These are phyloP conservation scores for Rhimphoctona megacephalus DNA, from an alignment of 2,888 invertebrate species.

Conservation along the genomic window DNA sequence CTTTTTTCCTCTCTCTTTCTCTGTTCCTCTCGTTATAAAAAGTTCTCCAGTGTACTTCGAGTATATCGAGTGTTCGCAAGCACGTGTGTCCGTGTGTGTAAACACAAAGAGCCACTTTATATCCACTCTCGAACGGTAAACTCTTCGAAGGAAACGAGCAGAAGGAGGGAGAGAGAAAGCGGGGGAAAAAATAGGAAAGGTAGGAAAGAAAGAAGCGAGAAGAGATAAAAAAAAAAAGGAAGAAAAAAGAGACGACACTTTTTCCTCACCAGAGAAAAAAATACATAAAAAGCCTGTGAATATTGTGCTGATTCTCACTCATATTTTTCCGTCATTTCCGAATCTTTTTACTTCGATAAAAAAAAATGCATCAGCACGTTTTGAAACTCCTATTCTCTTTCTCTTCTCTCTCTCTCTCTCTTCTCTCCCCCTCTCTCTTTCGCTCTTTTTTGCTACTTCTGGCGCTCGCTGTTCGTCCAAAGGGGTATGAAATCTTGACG, in stretches of 20 bases:
- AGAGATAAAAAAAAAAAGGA: slow-evolving; percentile 13
- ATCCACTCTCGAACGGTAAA: slow-evolving; percentile 49
- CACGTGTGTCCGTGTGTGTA: slow-evolving; percentile 27
- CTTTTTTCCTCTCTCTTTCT: slow-evolving; percentile 12
- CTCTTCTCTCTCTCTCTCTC: not conserved
- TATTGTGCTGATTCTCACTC: slow-evolving; percentile 24
- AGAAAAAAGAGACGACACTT: slow-evolving; percentile 14
- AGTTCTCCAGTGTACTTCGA: slow-evolving; percentile 24
- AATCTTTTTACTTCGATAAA: slow-evolving; percentile 1
- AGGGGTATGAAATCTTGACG: slow-evolving; percentile 14
- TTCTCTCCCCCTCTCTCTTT: not conserved
- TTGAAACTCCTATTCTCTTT: not conserved
- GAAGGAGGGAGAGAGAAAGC: not conserved
- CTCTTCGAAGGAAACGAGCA: slow-evolving; percentile 29
- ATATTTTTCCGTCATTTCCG: slow-evolving; percentile 10
- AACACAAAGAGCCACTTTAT: slow-evolving; percentile 55
- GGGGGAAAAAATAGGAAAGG: slow-evolving; percentile 36
- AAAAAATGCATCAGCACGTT: slow-evolving; percentile 39
- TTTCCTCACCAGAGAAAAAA: slow-evolving; percentile 6
- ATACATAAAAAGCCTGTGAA: slow-evolving; percentile 8
- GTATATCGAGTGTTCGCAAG: slow-evolving; percentile 51
- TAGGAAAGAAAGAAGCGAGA: not conserved
- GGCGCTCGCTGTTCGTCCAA: not conserved
- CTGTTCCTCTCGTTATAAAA: slow-evolving; percentile 35
- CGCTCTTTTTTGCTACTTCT: not conserved